Percentiles rank a stretch among this genome's conserved stretches.
phyloP scores from a whole-genome alignment of 2,113 vertebrate species.

The Thermophis baileyi region DNA sequence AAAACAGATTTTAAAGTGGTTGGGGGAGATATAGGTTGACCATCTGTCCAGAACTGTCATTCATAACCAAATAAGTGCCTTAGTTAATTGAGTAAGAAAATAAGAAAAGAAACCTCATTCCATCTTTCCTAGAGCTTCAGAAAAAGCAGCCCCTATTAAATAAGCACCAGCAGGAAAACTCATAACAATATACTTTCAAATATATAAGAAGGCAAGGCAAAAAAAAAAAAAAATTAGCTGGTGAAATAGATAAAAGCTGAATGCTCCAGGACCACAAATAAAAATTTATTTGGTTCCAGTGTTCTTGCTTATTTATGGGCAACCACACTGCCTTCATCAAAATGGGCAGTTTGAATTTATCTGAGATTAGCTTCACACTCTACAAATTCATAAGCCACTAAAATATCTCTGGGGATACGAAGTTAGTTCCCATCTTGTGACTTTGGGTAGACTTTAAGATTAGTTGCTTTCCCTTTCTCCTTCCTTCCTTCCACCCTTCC shows the following conservation, averaged over 20 bases:
- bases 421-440: constrained; percentile 28
- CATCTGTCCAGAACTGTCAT: neutral
- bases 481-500: constrained; percentile 11
- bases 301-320: neutral
- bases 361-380: neutral
- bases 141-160: neutral
- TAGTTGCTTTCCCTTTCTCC: neutral
- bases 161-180: neutral
- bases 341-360: constrained; percentile 5
- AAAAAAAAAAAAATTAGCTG: neutral
- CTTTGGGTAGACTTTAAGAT: constrained; percentile 15
- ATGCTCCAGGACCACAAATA: neutral
- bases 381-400: constrained; percentile 6
- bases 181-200: neutral
- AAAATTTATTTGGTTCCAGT: constrained; percentile 1
- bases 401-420: neutral
- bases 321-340: constrained; percentile 12
- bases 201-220: neutral
- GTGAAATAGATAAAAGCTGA: neutral
- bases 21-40: neutral
- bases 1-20: neutral
- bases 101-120: neutral
- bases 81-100: neutral
- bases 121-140: neutral
- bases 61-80: neutral